A percentile compares a stretch with the other conserved stretches of the same genome.
Conservation (phyloP, 2,797 vertebrate species). For the Coranthus polyacanthus region DNA sequence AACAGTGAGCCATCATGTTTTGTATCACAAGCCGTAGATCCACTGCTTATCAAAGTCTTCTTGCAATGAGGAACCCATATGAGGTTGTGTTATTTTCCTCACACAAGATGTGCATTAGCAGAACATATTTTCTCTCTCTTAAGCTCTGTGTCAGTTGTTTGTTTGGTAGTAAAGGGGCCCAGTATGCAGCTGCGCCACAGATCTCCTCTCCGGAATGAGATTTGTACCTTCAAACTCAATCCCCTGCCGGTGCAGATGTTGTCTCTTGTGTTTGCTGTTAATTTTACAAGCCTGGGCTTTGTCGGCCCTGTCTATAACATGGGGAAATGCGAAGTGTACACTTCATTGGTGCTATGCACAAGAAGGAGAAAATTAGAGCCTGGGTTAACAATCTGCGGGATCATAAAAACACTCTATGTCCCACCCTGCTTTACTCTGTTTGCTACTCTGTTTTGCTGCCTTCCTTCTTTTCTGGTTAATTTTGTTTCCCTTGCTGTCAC, state of each 20-base stretch:
- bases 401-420: slow-evolving; percentile 69
- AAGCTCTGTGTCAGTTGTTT: slow-evolving; percentile 43
- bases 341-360: slow-evolving; percentile 47
- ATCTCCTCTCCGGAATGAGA: slow-evolving; percentile 63
- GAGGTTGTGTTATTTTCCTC: slow-evolving; percentile 43
- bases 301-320: slow-evolving; percentile 46
- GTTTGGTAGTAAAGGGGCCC: slow-evolving; percentile 56
- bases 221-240: slow-evolving; percentile 49
- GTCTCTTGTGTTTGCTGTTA: slow-evolving; percentile 57
- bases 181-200: slow-evolving; percentile 66
- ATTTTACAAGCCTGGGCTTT: slow-evolving; percentile 72
- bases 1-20: slow-evolving; percentile 51
- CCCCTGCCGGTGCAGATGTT: slow-evolving; percentile 29
- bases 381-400: slow-evolving; percentile 61
- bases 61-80: slow-evolving; percentile 54
- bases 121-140: slow-evolving; percentile 36
- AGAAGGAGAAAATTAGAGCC: slow-evolving; percentile 66
- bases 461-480: slow-evolving; percentile 23
- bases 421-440: slow-evolving; percentile 51
- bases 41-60: slow-evolving; percentile 56
- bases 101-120: slow-evolving; percentile 47
- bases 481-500: slow-evolving; percentile 7
- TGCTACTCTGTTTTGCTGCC: slow-evolving; percentile 39
- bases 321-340: slow-evolving; percentile 56
- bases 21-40: slow-evolving; percentile 41